phyloP scores from a whole-genome alignment of 2,888 invertebrate genomes.

The Leptinotarsa juncta region DNA sequence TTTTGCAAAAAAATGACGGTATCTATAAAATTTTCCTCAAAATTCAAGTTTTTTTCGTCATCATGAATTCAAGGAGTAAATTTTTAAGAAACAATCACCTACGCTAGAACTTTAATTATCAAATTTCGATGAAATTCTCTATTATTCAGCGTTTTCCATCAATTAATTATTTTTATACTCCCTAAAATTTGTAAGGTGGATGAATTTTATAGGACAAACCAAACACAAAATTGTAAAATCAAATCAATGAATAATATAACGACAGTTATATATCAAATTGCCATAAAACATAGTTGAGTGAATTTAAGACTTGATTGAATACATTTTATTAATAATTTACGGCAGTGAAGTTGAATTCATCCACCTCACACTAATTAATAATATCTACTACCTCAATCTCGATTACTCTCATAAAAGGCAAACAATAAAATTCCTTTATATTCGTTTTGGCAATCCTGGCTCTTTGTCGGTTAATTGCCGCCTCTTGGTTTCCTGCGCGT shows the following conservation, averaged over 20 bases:
- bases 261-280: no score
- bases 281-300: no score
- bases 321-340: background rate
- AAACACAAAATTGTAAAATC: background rate
- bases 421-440: constrained; percentile 49
- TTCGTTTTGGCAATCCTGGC: constrained; percentile 25
- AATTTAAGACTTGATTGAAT: no score
- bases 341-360: constrained; percentile 5
- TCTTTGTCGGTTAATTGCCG: constrained; percentile 55
- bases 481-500: constrained; percentile 69
- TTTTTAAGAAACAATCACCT: background rate
- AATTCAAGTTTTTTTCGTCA: background rate
- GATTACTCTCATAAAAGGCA: constrained; percentile 24
- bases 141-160: background rate
- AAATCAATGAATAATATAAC: background rate
- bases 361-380: background rate
- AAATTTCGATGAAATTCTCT: background rate
- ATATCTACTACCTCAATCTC: background rate
- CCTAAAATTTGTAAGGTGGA: constrained; percentile 5
- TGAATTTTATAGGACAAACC: background rate
- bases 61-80: background rate
- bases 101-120: background rate
- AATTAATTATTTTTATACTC: background rate
- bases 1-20: no score
- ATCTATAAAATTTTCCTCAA: background rate